phyloP scores from a whole-genome alignment of 2,888 invertebrate species.

The Linnaemya vulpina region DNA sequence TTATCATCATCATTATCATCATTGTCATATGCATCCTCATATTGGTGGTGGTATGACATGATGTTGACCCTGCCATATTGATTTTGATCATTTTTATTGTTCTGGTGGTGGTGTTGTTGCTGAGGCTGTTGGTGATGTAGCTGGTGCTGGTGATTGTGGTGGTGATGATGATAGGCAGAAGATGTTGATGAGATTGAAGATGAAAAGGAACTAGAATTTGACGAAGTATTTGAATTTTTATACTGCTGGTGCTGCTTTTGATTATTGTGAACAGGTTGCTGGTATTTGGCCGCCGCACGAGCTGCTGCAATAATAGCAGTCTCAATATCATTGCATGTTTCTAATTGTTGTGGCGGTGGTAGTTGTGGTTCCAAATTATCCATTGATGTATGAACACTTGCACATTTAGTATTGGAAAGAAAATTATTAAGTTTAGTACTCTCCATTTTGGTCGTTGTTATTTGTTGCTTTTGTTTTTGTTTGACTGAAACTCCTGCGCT shows the following conservation, averaged over 20 bases:
- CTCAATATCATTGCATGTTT: constrained; percentile 82
- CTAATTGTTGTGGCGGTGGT: constrained; percentile 77
- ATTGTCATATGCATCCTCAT: constrained; percentile 62
- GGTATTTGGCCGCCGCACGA: constrained; percentile 77
- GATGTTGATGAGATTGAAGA: constrained; percentile 68
- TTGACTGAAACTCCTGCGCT: constrained; percentile 36
- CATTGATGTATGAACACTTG: constrained; percentile 67
- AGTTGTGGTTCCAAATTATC: constrained; percentile 61
- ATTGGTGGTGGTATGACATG: constrained; percentile 57
- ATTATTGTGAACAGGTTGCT: constrained; percentile 51
- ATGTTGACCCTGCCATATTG: constrained; percentile 55
- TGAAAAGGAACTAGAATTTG: constrained; percentile 74
- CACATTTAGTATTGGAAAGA: constrained; percentile 56
- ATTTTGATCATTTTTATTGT: constrained; percentile 66
- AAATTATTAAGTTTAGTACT: constrained; percentile 67
- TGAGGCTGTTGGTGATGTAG: constrained; percentile 17
- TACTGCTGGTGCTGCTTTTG: constrained; percentile 69
- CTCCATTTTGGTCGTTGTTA: constrained; percentile 44
- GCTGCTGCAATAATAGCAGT: constrained; percentile 81
- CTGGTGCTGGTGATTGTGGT: constrained; percentile 56
- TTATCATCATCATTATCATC: constrained; percentile 71
- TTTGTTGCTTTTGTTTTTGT: constrained; percentile 51
- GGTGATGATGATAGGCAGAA: constrained; percentile 51
- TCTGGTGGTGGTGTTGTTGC: constrained; percentile 41
- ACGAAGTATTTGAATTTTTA: constrained; percentile 71